Base-by-base conservation (phyloP, 2,888 invertebrate genomes). In the Ormyrus nitidulus region DNA sequence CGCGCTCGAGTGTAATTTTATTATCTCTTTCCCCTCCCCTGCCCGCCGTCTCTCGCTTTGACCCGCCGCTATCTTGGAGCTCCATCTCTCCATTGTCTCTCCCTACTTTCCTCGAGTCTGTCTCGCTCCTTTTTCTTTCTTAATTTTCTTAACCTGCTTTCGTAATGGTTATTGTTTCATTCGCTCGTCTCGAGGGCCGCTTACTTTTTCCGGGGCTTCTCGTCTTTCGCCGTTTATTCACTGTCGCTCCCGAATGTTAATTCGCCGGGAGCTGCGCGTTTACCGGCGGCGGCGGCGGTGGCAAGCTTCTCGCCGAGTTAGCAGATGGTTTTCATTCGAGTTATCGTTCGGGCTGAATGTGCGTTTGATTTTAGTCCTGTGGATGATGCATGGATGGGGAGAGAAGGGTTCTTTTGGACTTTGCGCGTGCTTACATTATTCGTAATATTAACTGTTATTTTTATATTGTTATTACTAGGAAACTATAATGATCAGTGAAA, bases 1-100 rank as follows among this genome's bases (percentile, higher is more conserved):
- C 78, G 77, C 61, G 69, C 70, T 75, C 61, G 78, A 81, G 75
- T 81, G 83, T 83, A 83, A 84, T 83, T 83, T 81, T 83, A 83
- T 83, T 83, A 84, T 80, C 80, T 82, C 75, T 70, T 56, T 73
- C 81, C 75, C 75, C 34, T 64, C 54, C 59, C 68, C 68, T 11
- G 34, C 77, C 13, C 70, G 34, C 44, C 4, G 59, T 64, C 73
- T 13, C 62, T 62, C 53, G 13, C 54, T 69, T 74, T 79, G 75
- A 79, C 77, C 72, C 61, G 61, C 51, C 66, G 77, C 73, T 61
- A 65, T 49, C 65, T 70, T 70, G 19, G 53, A 59, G 66, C 70
- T 53, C 68, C 75, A 76, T 77, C 70, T 79, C 75, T 78, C 74
- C 71, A 78, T 81, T 64, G 65, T 70, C 82, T 74, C 77, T 69